phyloP scores from a whole-genome alignment of 2,113 vertebrate genomes.

The Athene cunicularia region DNA sequence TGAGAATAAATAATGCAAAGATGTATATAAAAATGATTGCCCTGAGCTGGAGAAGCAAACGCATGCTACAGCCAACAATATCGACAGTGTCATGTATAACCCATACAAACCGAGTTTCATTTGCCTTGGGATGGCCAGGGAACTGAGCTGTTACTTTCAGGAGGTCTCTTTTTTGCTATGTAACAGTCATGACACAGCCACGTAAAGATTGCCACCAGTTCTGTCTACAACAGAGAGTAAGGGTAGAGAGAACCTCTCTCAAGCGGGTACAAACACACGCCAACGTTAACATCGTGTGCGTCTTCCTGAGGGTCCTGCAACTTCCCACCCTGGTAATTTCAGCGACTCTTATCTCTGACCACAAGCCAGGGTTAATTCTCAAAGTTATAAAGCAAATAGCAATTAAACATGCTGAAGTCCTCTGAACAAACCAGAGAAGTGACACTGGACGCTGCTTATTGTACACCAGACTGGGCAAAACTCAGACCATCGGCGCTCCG shows the following conservation, averaged over 20 bases:
- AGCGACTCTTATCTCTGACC: background rate
- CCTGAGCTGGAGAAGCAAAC: conserved; percentile 33
- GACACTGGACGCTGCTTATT: background rate
- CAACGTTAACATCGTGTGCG: fast-evolving
- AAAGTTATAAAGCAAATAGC: background rate
- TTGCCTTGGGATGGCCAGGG: background rate
- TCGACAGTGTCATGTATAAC: background rate
- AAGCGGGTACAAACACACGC: background rate
- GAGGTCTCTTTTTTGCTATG: background rate
- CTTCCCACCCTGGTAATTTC: background rate
- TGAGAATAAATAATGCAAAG: conserved; percentile 73
- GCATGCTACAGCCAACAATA: background rate
- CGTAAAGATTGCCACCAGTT: background rate
- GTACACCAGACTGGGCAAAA: background rate
- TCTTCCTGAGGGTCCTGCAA: background rate
- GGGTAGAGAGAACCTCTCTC: background rate
- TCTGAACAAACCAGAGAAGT: conserved; percentile 2
- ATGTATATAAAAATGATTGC: conserved; percentile 75
- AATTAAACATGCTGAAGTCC: conserved; percentile 1
- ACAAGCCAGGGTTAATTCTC: background rate
- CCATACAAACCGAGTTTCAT: background rate
- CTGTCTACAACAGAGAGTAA: background rate
- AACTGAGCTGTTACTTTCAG: background rate
- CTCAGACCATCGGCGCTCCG: background rate
- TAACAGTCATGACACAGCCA: background rate